Base-by-base conservation (phyloP, 2,888 invertebrate species). In the Stomorhina lunata region DNA sequence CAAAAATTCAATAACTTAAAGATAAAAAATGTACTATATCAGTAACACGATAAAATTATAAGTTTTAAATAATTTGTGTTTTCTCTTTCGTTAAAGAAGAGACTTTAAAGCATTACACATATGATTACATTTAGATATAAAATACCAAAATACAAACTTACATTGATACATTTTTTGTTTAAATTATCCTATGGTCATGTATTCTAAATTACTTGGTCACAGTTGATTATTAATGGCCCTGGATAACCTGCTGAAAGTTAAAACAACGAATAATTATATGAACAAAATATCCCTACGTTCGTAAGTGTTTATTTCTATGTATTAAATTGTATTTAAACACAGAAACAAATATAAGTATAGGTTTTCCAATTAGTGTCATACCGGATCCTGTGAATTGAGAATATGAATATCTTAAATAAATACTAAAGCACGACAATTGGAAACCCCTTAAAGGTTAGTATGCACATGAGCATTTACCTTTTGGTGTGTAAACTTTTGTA, bases 201-300 rank as follows among this genome's bases (percentile, higher is more conserved):
- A 25, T 27, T 48, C n/a, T 71, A 69, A 69, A 65, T 66, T 34
- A 75, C 48, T 69, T 59, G 40, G 63, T 45, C 61, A 22, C 75
- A 45, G 80, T 65, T 80, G 80, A 63, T 50, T 45, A 69, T 69
- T 12, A 80, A 71, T 48, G 65, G 48, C 34, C 76, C 53, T 57
- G 69, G 63, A 48, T 61, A 71, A 80, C 63, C 69, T 76, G 75
- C 76, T 76, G 69, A 76, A 76, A 76, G 45, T 61, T 69, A 45
- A 37, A 61, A 80, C 76, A 71, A 76, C 65, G 69, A 80, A 76
- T 65, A 80, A 80, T 69, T 80, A 71, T 71, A 59, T 57, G 32
- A 57, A 65, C 72, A 63, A n/a, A 63, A 43, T 55, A 25, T 63
- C 20, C 3, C 15, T 20, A 15, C n/a, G 27, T 20, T 43, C 20